Evolutionary conservation across 1,140 invertebrate genomes (phyloP), one percentile per base, ranked within the genome.

Genomic region (Pseudoatta argentina): DNA sequence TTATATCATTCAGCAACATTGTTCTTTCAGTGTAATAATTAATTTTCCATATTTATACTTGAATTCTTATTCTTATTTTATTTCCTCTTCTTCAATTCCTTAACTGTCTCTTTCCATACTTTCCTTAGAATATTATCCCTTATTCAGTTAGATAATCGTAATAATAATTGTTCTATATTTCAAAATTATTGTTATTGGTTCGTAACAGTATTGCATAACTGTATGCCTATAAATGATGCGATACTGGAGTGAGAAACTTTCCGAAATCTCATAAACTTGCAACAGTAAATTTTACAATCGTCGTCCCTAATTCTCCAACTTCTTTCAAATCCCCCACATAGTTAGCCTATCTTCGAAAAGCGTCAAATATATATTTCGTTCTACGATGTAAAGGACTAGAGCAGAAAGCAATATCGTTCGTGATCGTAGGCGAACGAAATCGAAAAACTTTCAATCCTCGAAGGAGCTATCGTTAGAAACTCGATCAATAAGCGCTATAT

Each of bases 401-500:
- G 34, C 44, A 86, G 59, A 75, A 79, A 86, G 83, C 75, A 88
- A 86, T 89, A 89, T 86, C 76, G 71, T 55, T 71, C 79, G 69
- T 86, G 87, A 86, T 77, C 24, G 73, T 86, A 69, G 63, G 69
- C 71, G 83, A 82, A 88, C 67, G 87, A 89, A 89, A 89, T 89
- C 88, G 88, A 89, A 89, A 89, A 89, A 89, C 88, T 89, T 89
- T 86, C 88, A 77, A 89, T 89, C 71, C 88, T 77, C 88, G 48
- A 53, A 89, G 88, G 88, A 72, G 87, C 88, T 89, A 82, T 89
- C 75, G 87, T 89, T 86, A 89, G 71, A 89, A 89, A 89, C 67
- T 78, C 75, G 77, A 78, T 75, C 87, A 88, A 89, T 89, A 82
- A 82, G 64, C 64, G 83, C 64, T 78, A 76, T 69, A 72, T 88